Evolutionary conservation across 2,888 invertebrate genomes (phyloP).

Genomic region (Oxystoma pomonae): DNA sequence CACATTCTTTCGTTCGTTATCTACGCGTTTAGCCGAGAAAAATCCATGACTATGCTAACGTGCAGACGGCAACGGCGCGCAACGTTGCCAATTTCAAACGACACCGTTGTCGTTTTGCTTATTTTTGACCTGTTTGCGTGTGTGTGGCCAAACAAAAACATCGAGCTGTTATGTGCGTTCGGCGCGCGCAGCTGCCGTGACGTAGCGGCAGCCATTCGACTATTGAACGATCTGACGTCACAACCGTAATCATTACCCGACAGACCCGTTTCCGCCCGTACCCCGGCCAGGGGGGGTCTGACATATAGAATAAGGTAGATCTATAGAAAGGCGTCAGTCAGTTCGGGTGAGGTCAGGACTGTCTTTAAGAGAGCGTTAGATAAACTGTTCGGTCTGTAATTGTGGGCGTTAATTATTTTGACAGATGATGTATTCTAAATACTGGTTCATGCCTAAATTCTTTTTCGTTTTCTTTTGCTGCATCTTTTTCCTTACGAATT

Average conservation of each 20-base stretch:
- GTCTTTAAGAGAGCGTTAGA: too few species aligned
- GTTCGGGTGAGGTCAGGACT: too few species aligned
- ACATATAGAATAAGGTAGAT: neutral
- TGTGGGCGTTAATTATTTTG: too few species aligned
- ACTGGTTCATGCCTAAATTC: too few species aligned
- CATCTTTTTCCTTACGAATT: too few species aligned
- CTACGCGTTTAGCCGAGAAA: too few species aligned
- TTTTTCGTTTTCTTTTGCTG: too few species aligned
- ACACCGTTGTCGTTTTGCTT: neutral
- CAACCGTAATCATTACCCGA: constrained; percentile 45
- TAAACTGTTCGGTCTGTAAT: too few species aligned
- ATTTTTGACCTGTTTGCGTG: neutral
- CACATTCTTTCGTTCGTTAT: too few species aligned
- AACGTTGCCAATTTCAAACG: neutral
- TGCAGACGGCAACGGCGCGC: neutral
- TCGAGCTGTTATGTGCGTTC: neutral
- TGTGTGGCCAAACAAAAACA: neutral
- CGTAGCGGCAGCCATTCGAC: constrained; percentile 47
- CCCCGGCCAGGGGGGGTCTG: neutral
- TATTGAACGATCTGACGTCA: constrained; percentile 44
- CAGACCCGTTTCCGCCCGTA: neutral
- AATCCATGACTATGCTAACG: too few species aligned
- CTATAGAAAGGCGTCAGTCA: neutral
- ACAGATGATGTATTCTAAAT: too few species aligned
- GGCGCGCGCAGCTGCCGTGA: constrained; percentile 44